Percentiles rank a stretch among this genome's conserved stretches.
These are phyloP conservation scores for Thymallus thymallus DNA, from an alignment of 2,113 vertebrate species.

Conservation along the genomic window DNA sequence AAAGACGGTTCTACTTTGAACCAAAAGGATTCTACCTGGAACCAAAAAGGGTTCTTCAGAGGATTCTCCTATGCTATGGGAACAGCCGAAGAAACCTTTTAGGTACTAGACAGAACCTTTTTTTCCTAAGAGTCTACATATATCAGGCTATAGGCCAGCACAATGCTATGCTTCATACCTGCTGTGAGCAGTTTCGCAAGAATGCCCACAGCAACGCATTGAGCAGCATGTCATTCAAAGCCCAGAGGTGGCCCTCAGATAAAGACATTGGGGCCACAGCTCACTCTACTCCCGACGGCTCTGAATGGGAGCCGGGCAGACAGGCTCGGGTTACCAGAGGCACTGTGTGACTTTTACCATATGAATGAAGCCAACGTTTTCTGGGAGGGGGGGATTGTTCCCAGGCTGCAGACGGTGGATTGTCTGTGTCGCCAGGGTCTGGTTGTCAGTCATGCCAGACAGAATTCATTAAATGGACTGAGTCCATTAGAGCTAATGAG, in stretches of 20 bases:
- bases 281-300: conserved; percentile 33
- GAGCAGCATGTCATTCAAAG: conserved; percentile 62
- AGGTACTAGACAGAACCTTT: no score
- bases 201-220: conserved; percentile 52
- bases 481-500: conserved; percentile 69
- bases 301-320: conserved; percentile 42
- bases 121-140: no score
- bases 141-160: conserved; percentile 29
- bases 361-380: conserved; percentile 57
- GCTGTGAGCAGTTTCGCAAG: conserved; percentile 48
- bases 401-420: conserved; percentile 40
- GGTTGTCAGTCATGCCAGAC: conserved; percentile 56
- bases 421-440: conserved; percentile 45
- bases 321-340: conserved; percentile 61
- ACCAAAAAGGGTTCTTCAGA: no score
- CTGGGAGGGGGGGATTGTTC: conserved; percentile 37
- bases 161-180: conserved; percentile 52
- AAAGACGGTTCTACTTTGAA: no score
- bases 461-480: conserved; percentile 59
- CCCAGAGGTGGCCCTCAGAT: conserved; percentile 51
- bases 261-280: conserved; percentile 52
- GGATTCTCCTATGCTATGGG: no score
- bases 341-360: conserved; percentile 65
- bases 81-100: no score
- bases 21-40: no score